phyloP scores from a whole-genome alignment of 2,797 vertebrate genomes.

The Falco novaeseelandiae region DNA sequence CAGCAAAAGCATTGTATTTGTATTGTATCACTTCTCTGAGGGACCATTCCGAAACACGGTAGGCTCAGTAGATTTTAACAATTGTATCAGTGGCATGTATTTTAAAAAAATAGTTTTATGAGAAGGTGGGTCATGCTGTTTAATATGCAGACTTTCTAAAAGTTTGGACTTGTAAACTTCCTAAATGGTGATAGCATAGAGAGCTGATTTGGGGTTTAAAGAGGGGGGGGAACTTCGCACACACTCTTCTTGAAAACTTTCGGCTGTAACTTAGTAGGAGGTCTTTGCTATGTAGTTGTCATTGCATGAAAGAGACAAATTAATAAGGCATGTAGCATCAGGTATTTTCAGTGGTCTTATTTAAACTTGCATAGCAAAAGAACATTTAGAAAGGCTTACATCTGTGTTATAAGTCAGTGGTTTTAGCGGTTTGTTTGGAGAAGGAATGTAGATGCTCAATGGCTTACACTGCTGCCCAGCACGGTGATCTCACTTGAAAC shows the following conservation, averaged over 20 bases:
- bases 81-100: background rate
- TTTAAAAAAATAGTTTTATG: background rate
- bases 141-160: background rate
- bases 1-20: background rate
- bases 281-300: background rate
- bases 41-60: background rate
- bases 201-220: background rate
- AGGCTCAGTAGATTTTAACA: background rate
- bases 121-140: background rate
- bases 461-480: background rate
- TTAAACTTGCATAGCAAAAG: background rate
- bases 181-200: background rate
- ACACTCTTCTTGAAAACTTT: background rate
- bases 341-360: background rate
- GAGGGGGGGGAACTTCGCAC: background rate
- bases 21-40: background rate
- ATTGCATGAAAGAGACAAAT: background rate
- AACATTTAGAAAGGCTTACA: background rate
- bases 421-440: background rate
- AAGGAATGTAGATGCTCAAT: background rate
- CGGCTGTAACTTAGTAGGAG: background rate
- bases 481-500: background rate
- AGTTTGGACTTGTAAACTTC: background rate
- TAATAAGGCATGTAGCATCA: background rate
- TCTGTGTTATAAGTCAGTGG: rapidly evolving